A percentile compares a stretch with the other conserved stretches of the same genome.
Conservation (phyloP, 2,113 vertebrate species). For the Ceratotherium simum region DNA sequence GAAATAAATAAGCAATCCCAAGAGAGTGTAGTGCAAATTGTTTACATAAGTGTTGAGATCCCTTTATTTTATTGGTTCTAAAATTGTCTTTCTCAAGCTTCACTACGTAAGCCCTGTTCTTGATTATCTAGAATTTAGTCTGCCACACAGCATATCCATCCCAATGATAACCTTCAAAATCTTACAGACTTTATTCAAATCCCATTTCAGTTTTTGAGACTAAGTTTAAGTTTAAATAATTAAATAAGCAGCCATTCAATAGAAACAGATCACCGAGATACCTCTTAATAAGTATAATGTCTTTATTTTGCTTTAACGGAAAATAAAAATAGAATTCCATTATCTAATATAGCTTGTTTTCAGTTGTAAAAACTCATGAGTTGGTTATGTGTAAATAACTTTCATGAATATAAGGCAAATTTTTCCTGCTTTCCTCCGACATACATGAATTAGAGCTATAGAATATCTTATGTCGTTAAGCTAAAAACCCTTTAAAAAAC, state of each 20-base stretch:
- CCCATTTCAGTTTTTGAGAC: conserved; percentile 21
- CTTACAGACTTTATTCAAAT: not conserved
- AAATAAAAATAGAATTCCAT: conserved; percentile 53
- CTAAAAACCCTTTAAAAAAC: not conserved
- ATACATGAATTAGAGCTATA: not conserved
- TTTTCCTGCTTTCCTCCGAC: conserved; percentile 27
- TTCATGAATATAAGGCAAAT: not conserved
- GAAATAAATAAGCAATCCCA: conserved; percentile 45
- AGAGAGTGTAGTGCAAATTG: not conserved
- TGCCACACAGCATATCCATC: not conserved
- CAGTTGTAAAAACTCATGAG: conserved; percentile 22
- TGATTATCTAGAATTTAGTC: not conserved
- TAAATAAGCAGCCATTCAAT: not conserved
- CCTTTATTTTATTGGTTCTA: conserved; percentile 43
- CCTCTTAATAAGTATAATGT: conserved; percentile 28
- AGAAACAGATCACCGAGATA: conserved; percentile 33
- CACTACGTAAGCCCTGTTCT: not conserved
- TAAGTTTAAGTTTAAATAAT: conserved; percentile 54
- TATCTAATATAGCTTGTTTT: conserved; percentile 36
- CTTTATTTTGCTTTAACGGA: conserved; percentile 52
- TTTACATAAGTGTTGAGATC: not conserved
- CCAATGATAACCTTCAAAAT: conserved; percentile 35
- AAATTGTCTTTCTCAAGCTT: conserved; percentile 45
- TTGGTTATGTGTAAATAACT: conserved; percentile 7
- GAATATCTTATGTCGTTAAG: not conserved